These are phyloP conservation scores for Hirtodrosophila cameraria DNA, from an alignment of 2,888 invertebrate genomes.

Conservation along the genomic window DNA sequence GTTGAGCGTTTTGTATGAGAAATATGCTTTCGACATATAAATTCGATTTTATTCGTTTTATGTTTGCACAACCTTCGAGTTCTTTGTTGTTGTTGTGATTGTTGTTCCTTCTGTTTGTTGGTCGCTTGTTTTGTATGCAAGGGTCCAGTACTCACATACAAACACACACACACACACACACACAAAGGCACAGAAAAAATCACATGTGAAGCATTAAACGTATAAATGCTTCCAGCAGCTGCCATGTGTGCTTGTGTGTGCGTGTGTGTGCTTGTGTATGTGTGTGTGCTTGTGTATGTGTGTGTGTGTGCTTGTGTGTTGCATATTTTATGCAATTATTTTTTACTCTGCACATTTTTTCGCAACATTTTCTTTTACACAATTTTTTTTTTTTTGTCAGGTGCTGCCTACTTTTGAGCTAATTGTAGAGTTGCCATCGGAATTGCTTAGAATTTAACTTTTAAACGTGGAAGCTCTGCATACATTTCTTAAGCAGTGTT, in stretches of 20 bases:
- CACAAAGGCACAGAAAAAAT: slow-evolving; percentile 24
- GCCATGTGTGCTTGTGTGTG: slow-evolving; percentile 2
- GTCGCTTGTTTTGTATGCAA: slow-evolving; percentile 65
- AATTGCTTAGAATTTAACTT: too few species aligned
- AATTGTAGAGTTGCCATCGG: too few species aligned
- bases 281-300: slow-evolving; percentile 8
- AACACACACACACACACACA: slow-evolving; percentile 21
- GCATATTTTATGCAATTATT: slow-evolving; percentile 50
- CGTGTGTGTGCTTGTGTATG: slow-evolving; percentile 3
- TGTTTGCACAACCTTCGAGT: slow-evolving; percentile 61
- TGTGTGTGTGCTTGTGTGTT: slow-evolving; percentile 25
- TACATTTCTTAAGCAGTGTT: too few species aligned
- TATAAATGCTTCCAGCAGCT: neutral
- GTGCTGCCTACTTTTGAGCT: too few species aligned
- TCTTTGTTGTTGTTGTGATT: slow-evolving; percentile 12
- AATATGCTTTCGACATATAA: slow-evolving; percentile 76
- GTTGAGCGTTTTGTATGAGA: slow-evolving; percentile 58
- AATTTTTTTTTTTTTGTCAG: neutral
- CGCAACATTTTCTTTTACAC: slow-evolving; percentile 14
- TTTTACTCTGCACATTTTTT: slow-evolving; percentile 5
- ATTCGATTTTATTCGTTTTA: slow-evolving; percentile 76
- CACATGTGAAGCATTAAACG: slow-evolving; percentile 38
- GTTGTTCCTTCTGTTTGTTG: slow-evolving; percentile 60
- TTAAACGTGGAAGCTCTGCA: too few species aligned
- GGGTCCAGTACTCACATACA: slow-evolving; percentile 38